phyloP scores from a whole-genome alignment of 1,140 invertebrate genomes.

The Macrocentrus cingulum region DNA sequence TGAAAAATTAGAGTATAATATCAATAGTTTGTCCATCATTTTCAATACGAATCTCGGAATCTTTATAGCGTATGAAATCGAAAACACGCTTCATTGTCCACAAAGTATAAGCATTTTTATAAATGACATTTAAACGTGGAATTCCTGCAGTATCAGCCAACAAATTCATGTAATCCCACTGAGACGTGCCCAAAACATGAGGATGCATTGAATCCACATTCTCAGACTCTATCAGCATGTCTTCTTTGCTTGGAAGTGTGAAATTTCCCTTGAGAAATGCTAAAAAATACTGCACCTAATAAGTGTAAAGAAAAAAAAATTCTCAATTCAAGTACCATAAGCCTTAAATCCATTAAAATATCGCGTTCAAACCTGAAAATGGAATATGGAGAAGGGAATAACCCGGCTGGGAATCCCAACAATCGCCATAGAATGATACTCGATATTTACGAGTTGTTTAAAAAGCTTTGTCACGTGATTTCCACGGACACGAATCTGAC shows the following conservation, averaged over 20 bases:
- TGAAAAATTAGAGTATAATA: neutral
- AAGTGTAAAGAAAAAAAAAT: neutral
- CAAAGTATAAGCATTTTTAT: slow-evolving; percentile 36
- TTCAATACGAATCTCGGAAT: slow-evolving; percentile 18
- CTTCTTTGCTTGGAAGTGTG: slow-evolving; percentile 53
- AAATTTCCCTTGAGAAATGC: slow-evolving; percentile 57
- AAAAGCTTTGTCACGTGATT: slow-evolving; percentile 72
- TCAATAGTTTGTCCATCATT: slow-evolving; percentile 9
- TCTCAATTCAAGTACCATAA: neutral
- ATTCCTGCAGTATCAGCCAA: slow-evolving; percentile 40
- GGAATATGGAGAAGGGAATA: slow-evolving; percentile 70
- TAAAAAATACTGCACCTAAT: slow-evolving; percentile 62
- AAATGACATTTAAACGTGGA: slow-evolving; percentile 38
- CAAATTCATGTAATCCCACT: slow-evolving; percentile 47
- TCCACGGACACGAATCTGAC: slow-evolving; percentile 63
- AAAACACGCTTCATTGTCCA: slow-evolving; percentile 30
- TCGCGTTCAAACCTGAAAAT: slow-evolving; percentile 64
- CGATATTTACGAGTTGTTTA: slow-evolving; percentile 73
- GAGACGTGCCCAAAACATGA: slow-evolving; percentile 38
- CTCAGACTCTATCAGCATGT: slow-evolving; percentile 43
- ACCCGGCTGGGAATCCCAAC: slow-evolving; percentile 69
- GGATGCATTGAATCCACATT: slow-evolving; percentile 38
- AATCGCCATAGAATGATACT: slow-evolving; percentile 72
- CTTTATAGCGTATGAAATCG: slow-evolving; percentile 43
- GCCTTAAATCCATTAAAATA: neutral